Evolutionary conservation across 1,140 invertebrate species (phyloP).

Genomic region (Neodiprion virginianus): DNA sequence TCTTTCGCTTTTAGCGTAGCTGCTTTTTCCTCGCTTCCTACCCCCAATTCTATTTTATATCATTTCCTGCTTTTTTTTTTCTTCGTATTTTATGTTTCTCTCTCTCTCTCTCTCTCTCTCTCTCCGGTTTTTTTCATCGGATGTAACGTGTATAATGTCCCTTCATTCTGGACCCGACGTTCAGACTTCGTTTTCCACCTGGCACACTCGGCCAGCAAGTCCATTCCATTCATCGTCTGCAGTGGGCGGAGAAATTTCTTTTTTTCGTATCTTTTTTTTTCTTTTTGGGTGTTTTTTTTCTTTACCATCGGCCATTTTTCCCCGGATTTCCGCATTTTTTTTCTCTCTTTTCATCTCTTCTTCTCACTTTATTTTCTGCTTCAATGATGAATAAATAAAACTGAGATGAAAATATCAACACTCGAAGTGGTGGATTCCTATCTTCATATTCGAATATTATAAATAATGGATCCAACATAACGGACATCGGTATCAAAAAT

Average conservation of each 20-base stretch:
- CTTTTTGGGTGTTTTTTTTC: background rate
- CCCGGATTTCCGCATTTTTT: background rate
- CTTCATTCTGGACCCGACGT: background rate
- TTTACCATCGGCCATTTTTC: background rate
- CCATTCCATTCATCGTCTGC: conserved; percentile 6
- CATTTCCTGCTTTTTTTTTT: background rate
- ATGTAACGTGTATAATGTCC: background rate
- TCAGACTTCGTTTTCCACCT: background rate
- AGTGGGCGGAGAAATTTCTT: conserved; percentile 26
- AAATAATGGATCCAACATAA: no score
- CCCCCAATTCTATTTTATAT: conserved; percentile 9
- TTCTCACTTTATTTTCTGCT: background rate
- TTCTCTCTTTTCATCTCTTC: conserved; percentile 8
- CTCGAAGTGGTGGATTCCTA: no score
- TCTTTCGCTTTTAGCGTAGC: background rate
- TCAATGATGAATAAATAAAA: conserved; percentile 8
- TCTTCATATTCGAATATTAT: no score
- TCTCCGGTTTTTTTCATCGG: background rate
- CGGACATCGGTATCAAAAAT: no score
- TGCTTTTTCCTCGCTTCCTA: background rate
- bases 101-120: conserved; percentile 6
- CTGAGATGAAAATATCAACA: background rate
- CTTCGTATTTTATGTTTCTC: conserved; percentile 1
- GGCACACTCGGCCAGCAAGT: conserved; percentile 6
- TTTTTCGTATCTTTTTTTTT: conserved; percentile 17